phyloP scores from a whole-genome alignment of 2,888 invertebrate genomes.

The Pristionchus maxplancki region DNA sequence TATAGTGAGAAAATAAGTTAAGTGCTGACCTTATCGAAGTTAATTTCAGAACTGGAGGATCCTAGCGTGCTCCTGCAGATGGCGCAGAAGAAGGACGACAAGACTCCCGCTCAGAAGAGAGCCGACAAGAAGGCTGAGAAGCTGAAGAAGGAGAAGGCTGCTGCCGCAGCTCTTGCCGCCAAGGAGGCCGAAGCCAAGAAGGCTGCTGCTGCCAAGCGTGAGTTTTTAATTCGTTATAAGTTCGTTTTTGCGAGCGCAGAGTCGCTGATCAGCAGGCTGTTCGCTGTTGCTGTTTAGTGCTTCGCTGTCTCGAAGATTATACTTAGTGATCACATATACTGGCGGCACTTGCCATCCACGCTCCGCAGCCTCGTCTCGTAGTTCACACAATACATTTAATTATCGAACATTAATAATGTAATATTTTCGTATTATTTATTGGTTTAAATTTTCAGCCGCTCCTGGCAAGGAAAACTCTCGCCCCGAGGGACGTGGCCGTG shows the following conservation, averaged over 20 bases:
- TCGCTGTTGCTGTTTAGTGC: conserved; percentile 43
- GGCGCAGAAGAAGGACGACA: conserved; percentile 66
- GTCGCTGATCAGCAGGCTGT: conserved; percentile 47
- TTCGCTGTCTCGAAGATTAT: not conserved
- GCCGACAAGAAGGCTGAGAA: conserved; percentile 52
- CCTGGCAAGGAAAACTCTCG: conserved; percentile 56
- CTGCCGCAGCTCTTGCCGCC: conserved; percentile 41
- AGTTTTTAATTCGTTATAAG: not conserved
- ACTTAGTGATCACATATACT: conserved; percentile 33
- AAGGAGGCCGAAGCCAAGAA: conserved; percentile 55
- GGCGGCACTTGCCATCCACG: conserved; percentile 52
- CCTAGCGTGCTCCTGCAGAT: conserved; percentile 68
- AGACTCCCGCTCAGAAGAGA: conserved; percentile 61
- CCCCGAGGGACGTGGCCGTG: conserved; percentile 66
- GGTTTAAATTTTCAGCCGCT: conserved; percentile 34
- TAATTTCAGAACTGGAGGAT: conserved; percentile 68
- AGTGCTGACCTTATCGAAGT: not conserved
- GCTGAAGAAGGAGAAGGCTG: conserved; percentile 55
- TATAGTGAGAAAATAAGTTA: not conserved
- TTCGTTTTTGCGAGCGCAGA: conserved; percentile 64
- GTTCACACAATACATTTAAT: conserved; percentile 4
- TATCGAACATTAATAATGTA: not conserved
- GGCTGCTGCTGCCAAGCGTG: conserved; percentile 52
- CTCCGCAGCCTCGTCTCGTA: conserved; percentile 50
- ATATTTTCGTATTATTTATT: no score